phyloP scores from a whole-genome alignment of 2,888 invertebrate genomes.

The Ommatoiulus sabulosus region DNA sequence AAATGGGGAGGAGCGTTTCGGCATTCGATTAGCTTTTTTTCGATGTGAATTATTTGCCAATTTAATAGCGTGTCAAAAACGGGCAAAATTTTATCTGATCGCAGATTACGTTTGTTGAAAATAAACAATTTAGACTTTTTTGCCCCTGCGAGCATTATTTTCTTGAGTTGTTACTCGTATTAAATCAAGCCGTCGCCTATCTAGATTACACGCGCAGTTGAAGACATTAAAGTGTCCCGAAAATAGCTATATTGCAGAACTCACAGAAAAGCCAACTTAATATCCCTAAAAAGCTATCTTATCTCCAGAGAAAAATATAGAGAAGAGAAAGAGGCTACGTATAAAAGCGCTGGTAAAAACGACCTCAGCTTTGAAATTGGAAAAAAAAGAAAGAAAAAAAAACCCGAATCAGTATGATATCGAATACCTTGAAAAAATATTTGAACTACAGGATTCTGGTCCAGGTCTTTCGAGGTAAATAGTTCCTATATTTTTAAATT shows the following conservation, averaged over 20 bases:
- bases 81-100: conserved; percentile 34
- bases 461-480: too few species aligned
- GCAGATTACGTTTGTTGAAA: conserved; percentile 20
- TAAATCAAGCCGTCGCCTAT: conserved; percentile 34
- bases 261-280: conserved; percentile 12
- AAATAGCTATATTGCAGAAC: neutral
- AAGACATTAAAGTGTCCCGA: conserved; percentile 2
- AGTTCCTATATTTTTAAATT: too few species aligned
- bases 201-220: conserved; percentile 34
- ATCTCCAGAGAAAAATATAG: neutral
- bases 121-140: conserved; percentile 26
- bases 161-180: conserved; percentile 4
- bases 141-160: neutral
- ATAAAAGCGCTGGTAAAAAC: neutral
- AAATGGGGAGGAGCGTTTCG: conserved; percentile 20
- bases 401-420: neutral
- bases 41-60: conserved; percentile 28
- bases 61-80: conserved; percentile 28
- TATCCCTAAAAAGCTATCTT: conserved; percentile 27
- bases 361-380: neutral
- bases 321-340: neutral
- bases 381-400: too few species aligned
- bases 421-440: neutral
- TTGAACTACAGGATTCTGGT: neutral
- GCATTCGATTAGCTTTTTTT: conserved; percentile 33